phyloP scores from a whole-genome alignment of 2,797 vertebrate genomes.

The Channallabes apus region DNA sequence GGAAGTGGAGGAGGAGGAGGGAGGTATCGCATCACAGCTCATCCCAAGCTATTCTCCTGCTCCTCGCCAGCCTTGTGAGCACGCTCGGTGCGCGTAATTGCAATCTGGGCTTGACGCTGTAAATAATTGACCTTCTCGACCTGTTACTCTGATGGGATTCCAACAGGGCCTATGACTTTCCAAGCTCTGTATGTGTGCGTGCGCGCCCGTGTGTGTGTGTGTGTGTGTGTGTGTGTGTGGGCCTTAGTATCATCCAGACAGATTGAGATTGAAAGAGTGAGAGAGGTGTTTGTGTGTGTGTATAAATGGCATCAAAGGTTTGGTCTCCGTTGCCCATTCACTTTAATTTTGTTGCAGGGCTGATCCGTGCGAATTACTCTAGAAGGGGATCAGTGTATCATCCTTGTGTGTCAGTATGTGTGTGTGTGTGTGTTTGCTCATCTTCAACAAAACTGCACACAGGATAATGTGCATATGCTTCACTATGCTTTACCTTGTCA shows the following conservation, averaged over 20 bases:
- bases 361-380: slow-evolving; percentile 67
- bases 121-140: slow-evolving; percentile 63
- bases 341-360: slow-evolving; percentile 73
- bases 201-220: slow-evolving; percentile 35
- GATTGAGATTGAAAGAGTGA: slow-evolving; percentile 50
- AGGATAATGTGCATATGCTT: not conserved
- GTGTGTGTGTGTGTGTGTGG: slow-evolving; percentile 40
- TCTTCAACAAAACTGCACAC: not conserved
- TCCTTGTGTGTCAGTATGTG: slow-evolving; percentile 29
- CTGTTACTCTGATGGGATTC: slow-evolving; percentile 59
- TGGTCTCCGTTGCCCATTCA: slow-evolving; percentile 53
- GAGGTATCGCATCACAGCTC: slow-evolving; percentile 41
- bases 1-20: slow-evolving; percentile 1
- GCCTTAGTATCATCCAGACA: slow-evolving; percentile 40
- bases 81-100: slow-evolving; percentile 56
- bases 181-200: slow-evolving; percentile 32
- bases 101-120: slow-evolving; percentile 61
- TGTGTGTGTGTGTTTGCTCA: slow-evolving; percentile 7
- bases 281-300: slow-evolving; percentile 23
- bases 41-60: slow-evolving; percentile 50
- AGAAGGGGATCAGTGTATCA: slow-evolving; percentile 57
- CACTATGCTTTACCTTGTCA: not conserved
- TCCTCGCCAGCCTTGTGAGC: slow-evolving; percentile 41
- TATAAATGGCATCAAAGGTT: slow-evolving; percentile 41
- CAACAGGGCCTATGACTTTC: slow-evolving; percentile 57